Base-by-base conservation (phyloP, 2,797 vertebrate species). In the Emydoidea blandingii region DNA sequence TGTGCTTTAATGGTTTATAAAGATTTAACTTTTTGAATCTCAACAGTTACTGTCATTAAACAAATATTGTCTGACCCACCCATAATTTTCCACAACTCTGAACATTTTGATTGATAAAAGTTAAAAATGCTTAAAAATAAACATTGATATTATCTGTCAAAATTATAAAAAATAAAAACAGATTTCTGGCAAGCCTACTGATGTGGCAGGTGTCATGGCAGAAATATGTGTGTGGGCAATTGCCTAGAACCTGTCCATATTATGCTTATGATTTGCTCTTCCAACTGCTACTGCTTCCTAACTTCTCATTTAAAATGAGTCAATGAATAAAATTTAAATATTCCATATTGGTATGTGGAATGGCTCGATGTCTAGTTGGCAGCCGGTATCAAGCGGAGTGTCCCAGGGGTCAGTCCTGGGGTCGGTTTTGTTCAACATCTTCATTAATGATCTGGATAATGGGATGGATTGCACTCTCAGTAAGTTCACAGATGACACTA, bases 211-310 rank as follows among this genome's bases (percentile, higher is more conserved):
- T 97, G 96, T 97, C 95, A 96, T 15, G 47, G 65, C 78, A 95
- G 87, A 97, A 97, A 88, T 96, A 96, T 95, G 93, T 88, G 96
- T 1, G 80, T 96, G 84, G 96, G 92, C 0, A 29, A 62, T 94
- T 92, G 81, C 89, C 72, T 87, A 87, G 95, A 97, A 94, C 80
- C 80, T 94, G 87, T 85, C 49, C 37, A 93, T 91, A 92, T 91
- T 94, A 94, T 94, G 91, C n/a, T 84, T 83, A 25, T 44, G 62
- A 78, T 72, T 41, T 83, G 82, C 34, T 91, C 93, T 92, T 86
- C 84, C 47, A 88, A 47, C 41, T 83, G 7, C 34, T 65, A 23
- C 44, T 95, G 87, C 11, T 81, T 89, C 91, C 54, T 79, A 85
- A 34, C 21, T 79, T 15, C 78, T 91, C 81, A 68, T 90, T 93